phyloP scores from a whole-genome alignment of 2,113 vertebrate genomes.

The Tautogolabrus adspersus region DNA sequence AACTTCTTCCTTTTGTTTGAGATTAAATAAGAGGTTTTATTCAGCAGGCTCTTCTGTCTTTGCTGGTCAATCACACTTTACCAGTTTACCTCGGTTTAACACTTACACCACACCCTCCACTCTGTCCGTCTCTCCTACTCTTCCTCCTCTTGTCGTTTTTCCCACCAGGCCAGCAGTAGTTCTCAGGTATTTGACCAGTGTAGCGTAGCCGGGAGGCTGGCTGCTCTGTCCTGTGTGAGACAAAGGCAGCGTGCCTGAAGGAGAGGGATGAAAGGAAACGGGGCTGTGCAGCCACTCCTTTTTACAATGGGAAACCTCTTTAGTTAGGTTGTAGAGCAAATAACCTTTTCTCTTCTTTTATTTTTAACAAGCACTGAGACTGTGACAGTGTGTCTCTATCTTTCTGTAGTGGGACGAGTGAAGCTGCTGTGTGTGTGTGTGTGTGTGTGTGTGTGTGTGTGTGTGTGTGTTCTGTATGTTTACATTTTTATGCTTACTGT shows the following conservation, averaged over 20 bases:
- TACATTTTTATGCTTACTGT: conserved; percentile 21
- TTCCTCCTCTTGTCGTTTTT: conserved; percentile 63
- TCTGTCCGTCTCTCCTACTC: conserved; percentile 19
- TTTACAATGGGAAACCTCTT: conserved; percentile 82
- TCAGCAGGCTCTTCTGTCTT: conserved; percentile 59
- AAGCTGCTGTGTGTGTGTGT: conserved; percentile 16
- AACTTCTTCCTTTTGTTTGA: conserved; percentile 31
- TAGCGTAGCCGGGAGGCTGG: conserved; percentile 66
- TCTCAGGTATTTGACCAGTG: conserved; percentile 76
- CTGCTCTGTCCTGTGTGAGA: conserved; percentile 76
- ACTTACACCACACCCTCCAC: conserved; percentile 46
- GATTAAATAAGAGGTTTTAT: conserved; percentile 65
- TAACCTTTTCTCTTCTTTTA: conserved; percentile 67
- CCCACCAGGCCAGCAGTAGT: conserved; percentile 75
- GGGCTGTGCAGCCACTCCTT: conserved; percentile 77
- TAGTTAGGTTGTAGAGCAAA: conserved; percentile 80
- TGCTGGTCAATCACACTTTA: conserved; percentile 53
- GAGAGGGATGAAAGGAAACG: conserved; percentile 80
- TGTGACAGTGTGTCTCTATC: conserved; percentile 45
- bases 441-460: conserved; percentile 20
- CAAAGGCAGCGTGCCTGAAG: conserved; percentile 76
- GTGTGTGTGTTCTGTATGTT: conserved; percentile 40
- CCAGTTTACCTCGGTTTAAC: conserved; percentile 45
- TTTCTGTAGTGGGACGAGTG: conserved; percentile 35
- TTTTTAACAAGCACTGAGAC: conserved; percentile 61